phyloP scores from a whole-genome alignment of 37 sponge, comb jelly and placozoan species.

The Aplysina aerophoba region DNA sequence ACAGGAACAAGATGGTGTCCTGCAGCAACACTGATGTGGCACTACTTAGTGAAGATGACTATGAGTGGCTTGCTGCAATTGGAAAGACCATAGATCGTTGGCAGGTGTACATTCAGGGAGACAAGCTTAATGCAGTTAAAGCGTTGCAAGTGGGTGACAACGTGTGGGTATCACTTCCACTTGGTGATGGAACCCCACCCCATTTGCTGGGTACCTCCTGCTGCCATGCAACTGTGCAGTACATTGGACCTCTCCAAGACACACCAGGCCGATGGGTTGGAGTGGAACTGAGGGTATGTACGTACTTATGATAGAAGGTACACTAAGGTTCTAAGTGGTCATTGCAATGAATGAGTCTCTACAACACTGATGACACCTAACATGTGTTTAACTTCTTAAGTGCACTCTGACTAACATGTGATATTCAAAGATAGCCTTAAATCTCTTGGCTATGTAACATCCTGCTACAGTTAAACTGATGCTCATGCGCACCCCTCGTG shows the following conservation, averaged over 20 bases:
- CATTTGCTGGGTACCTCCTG: background rate
- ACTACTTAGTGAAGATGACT: background rate
- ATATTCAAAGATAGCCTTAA: too few species aligned
- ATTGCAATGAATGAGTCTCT: too few species aligned
- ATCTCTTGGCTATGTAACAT: too few species aligned
- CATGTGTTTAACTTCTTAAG: too few species aligned
- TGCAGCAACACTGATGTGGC: background rate
- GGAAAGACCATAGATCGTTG: background rate
- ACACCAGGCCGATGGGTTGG: background rate
- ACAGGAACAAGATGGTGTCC: background rate
- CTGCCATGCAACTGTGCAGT: background rate
- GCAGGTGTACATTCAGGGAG: background rate
- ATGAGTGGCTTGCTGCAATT: background rate
- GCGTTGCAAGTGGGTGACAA: background rate
- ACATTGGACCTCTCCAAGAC: slow-evolving; percentile 14
- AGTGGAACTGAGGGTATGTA: background rate
- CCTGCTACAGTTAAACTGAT: too few species aligned
- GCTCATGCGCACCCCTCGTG: too few species aligned
- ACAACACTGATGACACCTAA: too few species aligned
- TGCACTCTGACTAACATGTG: too few species aligned
- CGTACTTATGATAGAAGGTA: background rate
- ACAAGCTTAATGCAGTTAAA: background rate
- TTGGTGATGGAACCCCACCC: background rate
- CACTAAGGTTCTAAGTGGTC: too few species aligned
- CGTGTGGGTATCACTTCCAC: slow-evolving; percentile 13